Percentiles rank a stretch among this genome's conserved stretches.
Conservation (phyloP, 2,113 vertebrate species). For the Oryzias javanicus region DNA sequence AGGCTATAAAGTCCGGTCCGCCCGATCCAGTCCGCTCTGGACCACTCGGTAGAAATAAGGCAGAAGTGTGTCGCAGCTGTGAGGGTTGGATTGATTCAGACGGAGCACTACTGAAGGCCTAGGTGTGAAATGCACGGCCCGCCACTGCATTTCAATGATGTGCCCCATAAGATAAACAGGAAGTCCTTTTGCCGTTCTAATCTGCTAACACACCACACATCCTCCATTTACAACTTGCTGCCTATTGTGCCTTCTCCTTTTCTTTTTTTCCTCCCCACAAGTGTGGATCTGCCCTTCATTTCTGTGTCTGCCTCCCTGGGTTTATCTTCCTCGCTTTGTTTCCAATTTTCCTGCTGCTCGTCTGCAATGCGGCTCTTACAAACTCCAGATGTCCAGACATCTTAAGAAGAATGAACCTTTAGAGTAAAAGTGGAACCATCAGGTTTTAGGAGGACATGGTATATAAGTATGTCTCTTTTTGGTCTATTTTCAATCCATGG, state of each 20-base stretch:
- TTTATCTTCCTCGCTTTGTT: neutral
- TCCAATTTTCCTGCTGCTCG: slow-evolving; percentile 2
- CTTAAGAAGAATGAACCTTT: slow-evolving; percentile 16
- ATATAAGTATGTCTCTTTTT: slow-evolving; percentile 37
- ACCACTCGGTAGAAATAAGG: too few species aligned
- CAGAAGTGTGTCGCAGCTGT: too few species aligned
- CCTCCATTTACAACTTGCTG: slow-evolving; percentile 3
- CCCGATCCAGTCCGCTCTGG: too few species aligned
- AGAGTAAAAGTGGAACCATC: slow-evolving; percentile 33
- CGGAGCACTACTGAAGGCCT: too few species aligned
- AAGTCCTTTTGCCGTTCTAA: slow-evolving; percentile 15
- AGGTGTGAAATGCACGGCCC: too few species aligned
- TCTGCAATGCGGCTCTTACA: slow-evolving; percentile 4
- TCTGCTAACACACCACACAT: neutral
- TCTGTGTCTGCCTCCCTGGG: slow-evolving; percentile 1
- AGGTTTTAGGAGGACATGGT: slow-evolving; percentile 26
- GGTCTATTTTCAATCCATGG: slow-evolving; percentile 4
- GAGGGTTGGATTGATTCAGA: too few species aligned
- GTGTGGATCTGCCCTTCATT: slow-evolving; percentile 2
- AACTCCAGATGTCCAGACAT: slow-evolving; percentile 56
- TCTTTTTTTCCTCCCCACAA: slow-evolving; percentile 1
- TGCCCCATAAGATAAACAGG: neutral
- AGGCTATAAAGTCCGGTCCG: too few species aligned
- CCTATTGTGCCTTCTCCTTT: neutral
- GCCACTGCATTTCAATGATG: too few species aligned